Conservation (phyloP, 2,113 vertebrate genomes). For the Bos indicus region DNA sequence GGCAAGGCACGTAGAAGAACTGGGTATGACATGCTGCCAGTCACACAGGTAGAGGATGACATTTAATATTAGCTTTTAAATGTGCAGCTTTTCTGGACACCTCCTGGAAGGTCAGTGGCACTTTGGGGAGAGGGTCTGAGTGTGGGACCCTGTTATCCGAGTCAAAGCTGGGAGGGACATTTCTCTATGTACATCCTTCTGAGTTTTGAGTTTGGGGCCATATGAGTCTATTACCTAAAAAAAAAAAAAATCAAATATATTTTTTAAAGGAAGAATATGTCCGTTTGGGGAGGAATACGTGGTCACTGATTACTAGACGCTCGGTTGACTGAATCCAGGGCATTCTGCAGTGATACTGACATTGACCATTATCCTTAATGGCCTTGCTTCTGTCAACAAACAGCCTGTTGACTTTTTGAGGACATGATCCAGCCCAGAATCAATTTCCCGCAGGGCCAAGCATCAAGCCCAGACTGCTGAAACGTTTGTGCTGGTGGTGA, state of each 20-base stretch:
- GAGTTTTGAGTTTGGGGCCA: not conserved
- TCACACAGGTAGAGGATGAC: fast-evolving
- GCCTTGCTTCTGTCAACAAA: not conserved
- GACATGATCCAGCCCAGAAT: fast-evolving
- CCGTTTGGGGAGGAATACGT: not conserved
- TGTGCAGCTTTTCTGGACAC: not conserved
- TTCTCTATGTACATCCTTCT: not conserved
- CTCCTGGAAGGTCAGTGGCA: not conserved
- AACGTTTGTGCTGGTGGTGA: fast-evolving
- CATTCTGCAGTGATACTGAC: fast-evolving
- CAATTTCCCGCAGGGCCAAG: fast-evolving
- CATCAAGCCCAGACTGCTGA: not conserved
- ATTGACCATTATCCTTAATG: not conserved
- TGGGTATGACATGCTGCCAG: fast-evolving
- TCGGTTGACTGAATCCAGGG: fast-evolving
- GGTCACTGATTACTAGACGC: not conserved
- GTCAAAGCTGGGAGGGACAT: not conserved
- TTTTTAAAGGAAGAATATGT: not conserved
- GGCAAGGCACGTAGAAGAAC: fast-evolving
- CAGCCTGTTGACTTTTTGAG: not conserved
- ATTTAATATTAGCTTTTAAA: not conserved
- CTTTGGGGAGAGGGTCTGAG: not conserved
- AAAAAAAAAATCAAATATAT: not conserved
- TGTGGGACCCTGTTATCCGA: not conserved
- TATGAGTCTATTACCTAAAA: not conserved